Base-by-base conservation (phyloP, 1,140 invertebrate species). In the Tetramorium parvispinum region DNA sequence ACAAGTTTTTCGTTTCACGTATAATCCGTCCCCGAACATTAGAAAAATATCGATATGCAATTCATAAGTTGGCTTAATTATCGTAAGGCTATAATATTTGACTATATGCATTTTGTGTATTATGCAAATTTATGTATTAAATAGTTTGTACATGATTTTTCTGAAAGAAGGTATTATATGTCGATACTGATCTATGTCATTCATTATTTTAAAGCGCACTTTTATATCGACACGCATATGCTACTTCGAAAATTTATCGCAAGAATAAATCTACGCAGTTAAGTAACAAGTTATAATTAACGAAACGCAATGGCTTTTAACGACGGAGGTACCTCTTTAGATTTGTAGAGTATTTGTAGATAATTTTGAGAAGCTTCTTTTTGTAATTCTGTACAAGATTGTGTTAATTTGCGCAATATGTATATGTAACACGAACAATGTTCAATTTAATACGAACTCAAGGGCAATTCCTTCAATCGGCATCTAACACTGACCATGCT, bases 401-500 rank as follows among this genome's bases (percentile, higher is more conserved):
- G 24, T 49, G n/a, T 53, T 53, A 51, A 32, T 73, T 73, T 49
- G 27, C 11, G 18, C 53, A 53, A 32, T 53, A 13, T 51, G 13
- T 27, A 32, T 27, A 32, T 73, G 59, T 46, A 49, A 7, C 7
- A 51, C 32, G 32, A 32, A 32, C 32, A 32, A 32, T 32, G 61
- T 51, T 59, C 8, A 10, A 49, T 86, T 82, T 82, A 82, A 86
- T 63, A 59, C 40, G 11, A 49, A 76, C 13, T 57, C 61, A 59
- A 86, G 10, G 63, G 53, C 24, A 40, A 85, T 18, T 81, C 18
- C 40, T 16, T 82, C 37, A 82, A 82, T 68, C 16, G 66, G 53
- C 63, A 78, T 82, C 18, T 70, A 86, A 81, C 40, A 65, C n/a
- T 59, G 73, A 90, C 40, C n/a, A 81, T 51, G 11, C 53, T 87